Conservation (phyloP, 2,113 vertebrate genomes). For the Mobula hypostoma region DNA sequence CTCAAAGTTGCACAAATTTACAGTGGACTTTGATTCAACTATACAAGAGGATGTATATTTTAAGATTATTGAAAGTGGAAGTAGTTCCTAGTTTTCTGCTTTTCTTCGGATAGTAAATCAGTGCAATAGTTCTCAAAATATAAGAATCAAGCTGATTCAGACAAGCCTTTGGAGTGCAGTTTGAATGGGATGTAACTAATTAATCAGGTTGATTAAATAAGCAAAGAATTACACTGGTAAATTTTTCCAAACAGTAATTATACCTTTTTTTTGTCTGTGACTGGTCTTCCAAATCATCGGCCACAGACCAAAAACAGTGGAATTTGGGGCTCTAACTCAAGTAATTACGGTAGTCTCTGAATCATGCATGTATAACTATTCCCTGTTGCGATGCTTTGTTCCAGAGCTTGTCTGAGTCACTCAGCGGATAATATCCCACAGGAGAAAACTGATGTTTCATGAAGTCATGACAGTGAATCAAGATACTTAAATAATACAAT, state of each 20-base stretch:
- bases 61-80: not conserved
- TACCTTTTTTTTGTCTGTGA: not conserved
- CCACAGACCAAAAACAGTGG: not conserved
- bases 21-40: not conserved
- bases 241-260: not conserved
- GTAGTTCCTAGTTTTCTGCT: not conserved
- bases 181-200: not conserved
- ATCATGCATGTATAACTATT: constrained; percentile 63
- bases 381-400: constrained; percentile 69
- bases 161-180: not conserved
- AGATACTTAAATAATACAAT: not conserved
- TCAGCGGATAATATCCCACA: constrained; percentile 50
- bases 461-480: constrained; percentile 24
- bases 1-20: not conserved
- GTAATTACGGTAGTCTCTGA: constrained; percentile 72
- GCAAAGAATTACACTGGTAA: too few species aligned
- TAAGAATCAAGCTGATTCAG: not conserved
- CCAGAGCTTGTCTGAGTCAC: constrained; percentile 54
- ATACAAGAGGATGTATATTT: not conserved
- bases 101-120: not conserved
- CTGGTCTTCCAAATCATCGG: too few species aligned
- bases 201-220: not conserved
- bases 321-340: constrained; percentile 68
- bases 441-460: constrained; percentile 43
- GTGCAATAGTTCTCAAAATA: not conserved